Base-by-base conservation (phyloP, 2,113 vertebrate genomes). In the Heteronetta atricapilla region DNA sequence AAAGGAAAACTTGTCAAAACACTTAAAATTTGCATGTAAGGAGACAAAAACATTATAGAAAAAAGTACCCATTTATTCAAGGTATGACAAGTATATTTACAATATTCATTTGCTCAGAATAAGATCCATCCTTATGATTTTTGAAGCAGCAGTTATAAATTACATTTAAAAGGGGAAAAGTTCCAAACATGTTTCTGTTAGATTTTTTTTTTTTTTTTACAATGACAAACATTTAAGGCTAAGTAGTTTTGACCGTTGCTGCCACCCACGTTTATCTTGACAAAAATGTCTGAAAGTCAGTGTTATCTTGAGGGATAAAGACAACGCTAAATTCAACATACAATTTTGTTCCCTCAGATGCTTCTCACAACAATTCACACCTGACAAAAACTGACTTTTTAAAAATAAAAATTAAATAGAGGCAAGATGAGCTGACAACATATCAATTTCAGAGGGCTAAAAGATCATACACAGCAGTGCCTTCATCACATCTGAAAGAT, bases 81-180 rank as follows among this genome's bases (percentile, higher is more conserved):
- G 95, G 92, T 97, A 98, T 97, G 97, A 98, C 97, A 98, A 98
- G 90, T 97, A 93, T 98, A 98, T 98, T 98, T 98, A 98, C 98
- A 98, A 94, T 97, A 97, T 90, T 97, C 75, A 89, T 96, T 96
- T 96, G 72, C 74, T 96, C 96, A 96, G 92, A 95, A 74, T 87
- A 97, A 95, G 95, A 93, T 96, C 93, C 95, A 94, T 94, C 90
- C 91, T 77, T 85, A 90, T 1, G 18, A 94, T 91, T 97, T 92
- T 95, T 75, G 97, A 97, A 97, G 95, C 97, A 98, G 97, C 95
- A 95, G 86, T 85, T 91, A 97, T 89, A 94, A 97, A 95, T 97
- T 95, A 98, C 95, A 95, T 91, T 95, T 97, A 88, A 96, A 96
- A 97, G 90, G 95, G 89, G 60, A 87, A 93, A 94, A 80, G 76